Base-by-base conservation (phyloP, 2,888 invertebrate species). In the Pollenia angustigena region DNA sequence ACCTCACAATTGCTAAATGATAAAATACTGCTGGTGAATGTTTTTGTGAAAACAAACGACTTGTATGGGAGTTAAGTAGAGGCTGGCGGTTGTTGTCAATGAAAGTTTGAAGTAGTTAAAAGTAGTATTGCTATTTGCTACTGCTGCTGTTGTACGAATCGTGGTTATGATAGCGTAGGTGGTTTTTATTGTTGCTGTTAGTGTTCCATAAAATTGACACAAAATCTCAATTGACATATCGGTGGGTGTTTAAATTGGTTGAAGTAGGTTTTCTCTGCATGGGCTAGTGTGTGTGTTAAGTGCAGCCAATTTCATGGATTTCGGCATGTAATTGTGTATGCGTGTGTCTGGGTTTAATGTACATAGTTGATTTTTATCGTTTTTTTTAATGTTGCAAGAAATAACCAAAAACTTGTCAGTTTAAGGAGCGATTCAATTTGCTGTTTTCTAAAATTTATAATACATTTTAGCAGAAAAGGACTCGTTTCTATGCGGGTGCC, bases 151-250 rank as follows among this genome's bases (percentile, higher is more conserved):
- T 40, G 40, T 54, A 54, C 16, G 48, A 56, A 18, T 69, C 56
- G 52, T 58, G 79, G 56, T 58, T 11, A 54, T 40, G 68, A 78
- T 75, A 56, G 69, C 69, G 16, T 23, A 23, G 2, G 23, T 46
- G 68, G 82, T 69, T 79, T 80, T 71, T 75, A 75, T 71, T 71
- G 82, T 72, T 71, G 56, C 52, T 23, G 48, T 56, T 72, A 60
- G 60, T 46, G 60, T 69, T 66, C 76, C 83, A 78, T 69, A 58
- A 60, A 83, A 81, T 83, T 81, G 80, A 76, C 52, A 83, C 76
- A 72, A 76, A 81, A 76, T 81, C 83, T 66, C 71, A 62, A 68
- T 76, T 83, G 80, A 72, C 75, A 64, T 62, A 54, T 68, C 58
- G 32, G 68, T 64, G 64, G 64, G 14, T 58, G 78, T 42, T 32